Evolutionary conservation across 2,113 vertebrate genomes (phyloP).

Genomic region (Gasterosteus aculeatus): DNA sequence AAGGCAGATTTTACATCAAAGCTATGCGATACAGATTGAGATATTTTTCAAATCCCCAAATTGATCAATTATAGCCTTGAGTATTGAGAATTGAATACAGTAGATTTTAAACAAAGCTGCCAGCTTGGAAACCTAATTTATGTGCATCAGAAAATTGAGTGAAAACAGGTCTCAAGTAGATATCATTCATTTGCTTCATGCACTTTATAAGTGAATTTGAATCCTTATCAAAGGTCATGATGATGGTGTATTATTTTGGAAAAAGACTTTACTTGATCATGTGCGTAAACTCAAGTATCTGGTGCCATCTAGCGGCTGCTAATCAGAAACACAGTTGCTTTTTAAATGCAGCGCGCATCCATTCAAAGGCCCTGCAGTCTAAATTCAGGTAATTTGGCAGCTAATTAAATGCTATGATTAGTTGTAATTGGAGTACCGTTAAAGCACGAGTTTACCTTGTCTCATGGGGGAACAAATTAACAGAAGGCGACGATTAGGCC

Average conservation of each 20-base stretch:
- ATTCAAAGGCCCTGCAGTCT: slow-evolving; percentile 38
- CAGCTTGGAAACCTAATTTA: background rate
- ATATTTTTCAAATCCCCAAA: background rate
- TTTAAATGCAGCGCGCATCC: background rate
- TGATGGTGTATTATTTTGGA: background rate
- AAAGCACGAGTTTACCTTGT: slow-evolving; percentile 44
- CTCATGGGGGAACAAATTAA: slow-evolving; percentile 54
- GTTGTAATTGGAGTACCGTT: slow-evolving; percentile 62
- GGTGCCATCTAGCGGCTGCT: slow-evolving; percentile 65
- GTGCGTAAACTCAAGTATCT: slow-evolving; percentile 43
- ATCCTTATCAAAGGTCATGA: background rate
- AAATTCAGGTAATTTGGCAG: slow-evolving; percentile 66
- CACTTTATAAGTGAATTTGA: background rate
- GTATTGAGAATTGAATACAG: background rate
- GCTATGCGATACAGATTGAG: background rate
- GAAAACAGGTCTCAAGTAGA: background rate
- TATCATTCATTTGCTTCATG: background rate
- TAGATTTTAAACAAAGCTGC: background rate
- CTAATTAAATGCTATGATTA: slow-evolving; percentile 71
- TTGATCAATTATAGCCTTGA: background rate
- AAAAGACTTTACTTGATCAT: background rate
- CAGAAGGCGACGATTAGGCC: slow-evolving; percentile 60
- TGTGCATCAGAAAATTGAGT: background rate
- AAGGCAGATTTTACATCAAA: background rate
- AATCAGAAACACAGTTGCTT: slow-evolving; percentile 30